phyloP scores from a whole-genome alignment of 2,113 vertebrate species.

The Paracanthobrama guichenoti region DNA sequence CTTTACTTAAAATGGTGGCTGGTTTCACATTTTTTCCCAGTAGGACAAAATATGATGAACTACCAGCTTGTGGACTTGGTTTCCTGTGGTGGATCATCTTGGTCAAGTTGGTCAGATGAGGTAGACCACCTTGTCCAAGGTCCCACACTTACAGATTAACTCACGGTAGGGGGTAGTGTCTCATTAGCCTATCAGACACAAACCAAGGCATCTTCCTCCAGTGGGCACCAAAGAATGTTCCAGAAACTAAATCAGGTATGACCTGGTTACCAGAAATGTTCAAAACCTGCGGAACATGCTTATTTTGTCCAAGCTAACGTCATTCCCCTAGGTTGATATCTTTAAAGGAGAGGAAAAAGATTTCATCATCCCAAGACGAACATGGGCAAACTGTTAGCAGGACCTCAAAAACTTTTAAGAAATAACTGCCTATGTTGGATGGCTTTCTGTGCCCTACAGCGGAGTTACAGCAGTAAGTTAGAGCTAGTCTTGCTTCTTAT shows the following conservation, averaged over 20 bases:
- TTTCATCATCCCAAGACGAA: constrained; percentile 19
- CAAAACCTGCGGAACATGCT: not conserved
- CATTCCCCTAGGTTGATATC: not conserved
- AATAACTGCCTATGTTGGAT: constrained; percentile 20
- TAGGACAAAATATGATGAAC: not conserved
- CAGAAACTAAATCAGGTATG: not conserved
- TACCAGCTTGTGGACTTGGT: not conserved
- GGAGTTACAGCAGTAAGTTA: not conserved
- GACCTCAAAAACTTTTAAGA: not conserved
- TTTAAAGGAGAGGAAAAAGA: constrained; percentile 10
- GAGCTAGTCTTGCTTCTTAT: not conserved
- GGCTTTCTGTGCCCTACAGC: constrained; percentile 18
- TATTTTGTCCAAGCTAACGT: not conserved
- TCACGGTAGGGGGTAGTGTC: not conserved
- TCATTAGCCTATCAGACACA: not conserved
- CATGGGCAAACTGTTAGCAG: not conserved
- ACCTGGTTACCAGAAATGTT: constrained; percentile 11
- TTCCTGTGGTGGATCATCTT: not conserved
- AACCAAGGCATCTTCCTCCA: not conserved
- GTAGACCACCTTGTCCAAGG: not conserved
- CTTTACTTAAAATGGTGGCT: not conserved
- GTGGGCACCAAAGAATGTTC: not conserved
- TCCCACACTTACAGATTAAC: not conserved
- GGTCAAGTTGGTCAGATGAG: not conserved
- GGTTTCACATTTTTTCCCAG: not conserved